Evolutionary conservation across 1,140 invertebrate genomes (phyloP), one percentile per base, ranked within the genome.

Genomic region (Planococcus citri): DNA sequence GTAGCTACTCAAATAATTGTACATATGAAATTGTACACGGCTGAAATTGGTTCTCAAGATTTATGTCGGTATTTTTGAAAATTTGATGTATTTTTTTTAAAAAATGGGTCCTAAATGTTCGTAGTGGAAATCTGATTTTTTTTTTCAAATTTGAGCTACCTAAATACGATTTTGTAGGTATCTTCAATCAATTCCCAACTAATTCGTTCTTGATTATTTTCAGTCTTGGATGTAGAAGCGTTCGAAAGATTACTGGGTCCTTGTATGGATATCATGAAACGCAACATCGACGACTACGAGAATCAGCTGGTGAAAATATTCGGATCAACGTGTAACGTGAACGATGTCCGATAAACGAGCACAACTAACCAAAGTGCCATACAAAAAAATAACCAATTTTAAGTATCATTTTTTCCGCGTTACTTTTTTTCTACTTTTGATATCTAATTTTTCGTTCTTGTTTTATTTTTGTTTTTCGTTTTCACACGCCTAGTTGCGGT

Each of bases 221-320:
- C 82, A 97, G 94, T 97, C 82, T 83, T 98, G 78, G 95, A 98
- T 81, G 95, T 98, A 73, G 90, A 94, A 77, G 95, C 95, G 69
- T 98, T 98, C 80, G 96, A 98, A 81, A 88, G 95, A 69, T 83
- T 98, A 69, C 83, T 98, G 71, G 96, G 96, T n/a, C 95, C 95
- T 25, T 98, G 95, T 81, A 88, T 98, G 93, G 90, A 97, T 75
- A 88, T 98, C 60, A 97, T 98, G 94, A 97, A 97, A 82, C 86
- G 94, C 73, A 98, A 95, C 81, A 96, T 97, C 78, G 90, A 94
- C 77, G 91, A 96, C 80, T 98, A 98, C 78, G 94, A 97, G 79
- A 89, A 93, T 79, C 94, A 98, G 81, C 84, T 98, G 75, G 86
- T 93, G 71, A 89, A 91, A 81, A 91, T 97, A 74, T 98, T 98